A percentile compares a stretch with the other conserved stretches of the same genome.
phyloP scores from a whole-genome alignment of 2,797 vertebrate genomes.

The Pogoniulus pusillus region DNA sequence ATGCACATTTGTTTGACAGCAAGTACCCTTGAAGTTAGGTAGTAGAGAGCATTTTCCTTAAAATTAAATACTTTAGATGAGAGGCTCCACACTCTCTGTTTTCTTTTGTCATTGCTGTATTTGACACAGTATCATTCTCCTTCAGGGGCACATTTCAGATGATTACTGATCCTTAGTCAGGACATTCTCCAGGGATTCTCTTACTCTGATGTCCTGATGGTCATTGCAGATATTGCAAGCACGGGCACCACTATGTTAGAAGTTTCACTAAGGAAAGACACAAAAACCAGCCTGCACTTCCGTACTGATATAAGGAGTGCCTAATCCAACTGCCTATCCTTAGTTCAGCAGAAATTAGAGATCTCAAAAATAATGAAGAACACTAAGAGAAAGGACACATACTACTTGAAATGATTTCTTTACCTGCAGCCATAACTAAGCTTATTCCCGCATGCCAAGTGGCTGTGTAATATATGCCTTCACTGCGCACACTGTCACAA shows the following conservation, averaged over 20 bases:
- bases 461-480: neutral
- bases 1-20: neutral
- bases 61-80: neutral
- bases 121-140: neutral
- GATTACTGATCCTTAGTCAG: neutral
- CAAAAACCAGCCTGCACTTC: neutral
- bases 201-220: neutral
- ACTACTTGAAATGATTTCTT: neutral
- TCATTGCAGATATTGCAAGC: neutral
- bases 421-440: neutral
- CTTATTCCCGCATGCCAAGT: neutral
- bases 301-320: neutral
- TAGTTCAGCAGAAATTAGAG: neutral
- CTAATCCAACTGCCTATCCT: neutral
- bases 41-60: neutral
- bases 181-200: neutral
- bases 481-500: neutral
- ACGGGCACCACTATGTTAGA: neutral
- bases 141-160: neutral
- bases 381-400: neutral
- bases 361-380: neutral
- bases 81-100: neutral
- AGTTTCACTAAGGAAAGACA: neutral
- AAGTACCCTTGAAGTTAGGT: neutral
- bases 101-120: neutral